phyloP scores from a whole-genome alignment of 1,140 invertebrate genomes.

The Liolophura sinensis region DNA sequence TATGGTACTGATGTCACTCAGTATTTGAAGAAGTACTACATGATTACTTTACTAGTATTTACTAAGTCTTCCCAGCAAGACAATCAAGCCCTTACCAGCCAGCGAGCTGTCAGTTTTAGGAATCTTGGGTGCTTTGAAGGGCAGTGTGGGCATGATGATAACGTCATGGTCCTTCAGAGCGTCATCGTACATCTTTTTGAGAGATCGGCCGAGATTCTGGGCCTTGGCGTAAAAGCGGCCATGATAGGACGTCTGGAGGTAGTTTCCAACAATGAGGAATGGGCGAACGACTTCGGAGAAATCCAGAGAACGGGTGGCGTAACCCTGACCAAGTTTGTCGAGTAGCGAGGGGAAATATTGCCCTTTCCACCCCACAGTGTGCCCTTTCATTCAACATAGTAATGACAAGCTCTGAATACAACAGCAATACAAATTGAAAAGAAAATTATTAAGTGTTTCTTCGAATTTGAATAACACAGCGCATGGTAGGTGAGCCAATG shows the following conservation, averaged over 20 bases:
- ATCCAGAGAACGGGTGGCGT: slow-evolving; percentile 6
- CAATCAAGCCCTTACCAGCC: too few relatives aligned
- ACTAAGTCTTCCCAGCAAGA: too few relatives aligned
- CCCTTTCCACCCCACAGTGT: slow-evolving; percentile 13
- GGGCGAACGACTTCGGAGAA: slow-evolving; percentile 2
- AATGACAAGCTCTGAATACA: too few relatives aligned
- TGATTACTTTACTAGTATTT: too few relatives aligned
- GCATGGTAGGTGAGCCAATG: too few relatives aligned
- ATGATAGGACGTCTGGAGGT: slow-evolving; percentile 15
- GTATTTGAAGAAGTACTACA: too few relatives aligned
- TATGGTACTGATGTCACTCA: too few relatives aligned
- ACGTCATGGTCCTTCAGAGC: slow-evolving; percentile 14
- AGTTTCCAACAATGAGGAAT: slow-evolving; percentile 7
- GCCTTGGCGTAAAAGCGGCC: slow-evolving; percentile 18
- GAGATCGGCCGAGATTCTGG: slow-evolving; percentile 8
- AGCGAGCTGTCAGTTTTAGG: slow-evolving; percentile 1
- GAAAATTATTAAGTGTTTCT: too few relatives aligned
- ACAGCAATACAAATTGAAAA: too few relatives aligned
- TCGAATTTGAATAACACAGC: too few relatives aligned
- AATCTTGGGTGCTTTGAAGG: slow-evolving; percentile 6
- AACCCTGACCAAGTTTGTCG: slow-evolving; percentile 6
- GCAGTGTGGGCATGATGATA: slow-evolving; percentile 20
- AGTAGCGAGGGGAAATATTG: slow-evolving; percentile 7
- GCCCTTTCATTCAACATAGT: too few relatives aligned
- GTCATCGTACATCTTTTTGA: slow-evolving; percentile 12